A percentile compares a stretch with the other conserved stretches of the same genome.
Conservation (phyloP, 1,140 invertebrate species). For the Microplitis mediator region DNA sequence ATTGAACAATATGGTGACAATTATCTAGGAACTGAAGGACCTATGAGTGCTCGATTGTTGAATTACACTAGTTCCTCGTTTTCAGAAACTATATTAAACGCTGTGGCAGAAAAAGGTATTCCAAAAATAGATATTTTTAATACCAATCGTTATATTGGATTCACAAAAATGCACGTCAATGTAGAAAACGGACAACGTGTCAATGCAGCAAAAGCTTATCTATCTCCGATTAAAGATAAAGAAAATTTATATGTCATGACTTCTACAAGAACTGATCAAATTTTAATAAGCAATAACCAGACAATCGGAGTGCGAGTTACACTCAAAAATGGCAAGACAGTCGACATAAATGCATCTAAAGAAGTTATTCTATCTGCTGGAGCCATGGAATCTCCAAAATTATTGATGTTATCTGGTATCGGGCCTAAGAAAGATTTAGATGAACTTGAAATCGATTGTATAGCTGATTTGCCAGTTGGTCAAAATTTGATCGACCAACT, state of each 20-base stretch:
- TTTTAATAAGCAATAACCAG: slow-evolving; percentile 17
- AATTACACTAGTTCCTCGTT: slow-evolving; percentile 58
- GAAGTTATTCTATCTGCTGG: slow-evolving; percentile 73
- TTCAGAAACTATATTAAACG: slow-evolving; percentile 53
- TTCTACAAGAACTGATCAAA: slow-evolving; percentile 52
- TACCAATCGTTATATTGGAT: slow-evolving; percentile 61
- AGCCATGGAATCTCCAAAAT: slow-evolving; percentile 65
- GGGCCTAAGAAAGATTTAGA: slow-evolving; percentile 69
- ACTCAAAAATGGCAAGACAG: slow-evolving; percentile 49
- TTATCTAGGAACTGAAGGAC: slow-evolving; percentile 47
- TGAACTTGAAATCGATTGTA: slow-evolving; percentile 62
- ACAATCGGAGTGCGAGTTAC: slow-evolving; percentile 59
- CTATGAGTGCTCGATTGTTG: slow-evolving; percentile 55
- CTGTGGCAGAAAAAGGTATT: slow-evolving; percentile 56
- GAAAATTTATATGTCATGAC: slow-evolving; percentile 74
- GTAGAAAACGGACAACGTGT: slow-evolving; percentile 66
- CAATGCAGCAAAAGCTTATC: slow-evolving; percentile 69
- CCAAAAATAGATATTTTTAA: slow-evolving; percentile 51
- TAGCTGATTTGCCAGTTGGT: slow-evolving; percentile 69
- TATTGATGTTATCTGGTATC: slow-evolving; percentile 76
- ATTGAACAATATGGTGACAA: slow-evolving; percentile 39
- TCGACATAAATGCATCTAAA: slow-evolving; percentile 61
- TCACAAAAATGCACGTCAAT: slow-evolving; percentile 57
- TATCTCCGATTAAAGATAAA: slow-evolving; percentile 65
- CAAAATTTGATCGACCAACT: slow-evolving; percentile 73